Percentiles rank a stretch among this genome's conserved stretches.
Conservation (phyloP, 2,113 vertebrate species). For the Macquaria ambigua region DNA sequence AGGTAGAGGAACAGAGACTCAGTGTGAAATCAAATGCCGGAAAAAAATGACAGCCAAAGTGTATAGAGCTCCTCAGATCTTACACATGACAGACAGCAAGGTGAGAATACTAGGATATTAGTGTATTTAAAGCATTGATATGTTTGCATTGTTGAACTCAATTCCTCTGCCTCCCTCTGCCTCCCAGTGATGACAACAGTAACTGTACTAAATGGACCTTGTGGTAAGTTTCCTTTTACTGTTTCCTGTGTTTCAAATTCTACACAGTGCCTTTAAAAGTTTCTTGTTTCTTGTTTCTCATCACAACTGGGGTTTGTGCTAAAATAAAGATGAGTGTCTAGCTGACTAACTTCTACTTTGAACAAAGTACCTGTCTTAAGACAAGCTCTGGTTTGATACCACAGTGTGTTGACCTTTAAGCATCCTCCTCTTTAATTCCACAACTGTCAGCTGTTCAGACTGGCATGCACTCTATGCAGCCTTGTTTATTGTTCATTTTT, state of each 20-base stretch:
- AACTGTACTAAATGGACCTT: not conserved
- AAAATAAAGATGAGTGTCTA: too few species aligned
- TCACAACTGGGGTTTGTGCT: not conserved
- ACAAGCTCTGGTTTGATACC: not conserved
- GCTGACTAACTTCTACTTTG: not conserved
- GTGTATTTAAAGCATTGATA: conserved; percentile 15
- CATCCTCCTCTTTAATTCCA: not conserved
- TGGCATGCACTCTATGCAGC: too few species aligned
- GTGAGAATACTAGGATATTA: not conserved
- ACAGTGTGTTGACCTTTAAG: not conserved
- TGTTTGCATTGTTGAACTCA: conserved; percentile 12
- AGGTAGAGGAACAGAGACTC: not conserved
- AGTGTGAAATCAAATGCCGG: conserved; percentile 24
- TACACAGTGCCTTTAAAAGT: not conserved
- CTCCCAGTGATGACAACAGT: not conserved
- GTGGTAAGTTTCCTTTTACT: not conserved
- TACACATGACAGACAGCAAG: conserved; percentile 8
- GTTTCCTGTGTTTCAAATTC: not conserved
- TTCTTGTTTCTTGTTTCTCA: not conserved
- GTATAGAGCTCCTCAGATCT: conserved; percentile 24
- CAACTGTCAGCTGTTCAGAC: not conserved
- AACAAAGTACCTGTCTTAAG: not conserved
- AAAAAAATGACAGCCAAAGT: conserved; percentile 42
- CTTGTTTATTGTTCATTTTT: not conserved
- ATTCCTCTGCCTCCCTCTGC: not conserved